Evolutionary conservation across 2,797 vertebrate species (phyloP).

Genomic region (Macropodus opercularis): DNA sequence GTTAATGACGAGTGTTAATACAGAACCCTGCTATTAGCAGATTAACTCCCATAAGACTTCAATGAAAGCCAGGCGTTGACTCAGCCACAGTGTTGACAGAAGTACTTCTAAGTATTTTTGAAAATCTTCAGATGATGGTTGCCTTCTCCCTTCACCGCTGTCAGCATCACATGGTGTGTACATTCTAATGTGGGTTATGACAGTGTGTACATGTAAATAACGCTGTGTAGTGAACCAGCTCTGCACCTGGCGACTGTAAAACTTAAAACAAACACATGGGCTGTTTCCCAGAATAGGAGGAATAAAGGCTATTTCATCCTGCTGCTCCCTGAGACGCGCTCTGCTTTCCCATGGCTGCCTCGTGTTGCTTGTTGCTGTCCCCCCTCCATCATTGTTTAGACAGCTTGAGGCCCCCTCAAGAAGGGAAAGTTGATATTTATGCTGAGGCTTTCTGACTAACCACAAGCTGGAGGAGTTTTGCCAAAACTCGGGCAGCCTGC

Average conservation of each 20-base stretch:
- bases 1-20: not conserved
- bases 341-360: constrained; percentile 89
- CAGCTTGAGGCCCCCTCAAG: constrained; percentile 89
- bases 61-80: constrained; percentile 13
- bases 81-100: constrained; percentile 9
- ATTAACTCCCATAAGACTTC: constrained; percentile 1
- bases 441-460: constrained; percentile 67
- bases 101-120: constrained; percentile 4
- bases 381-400: constrained; percentile 86
- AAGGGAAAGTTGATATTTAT: constrained; percentile 84
- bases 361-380: constrained; percentile 83
- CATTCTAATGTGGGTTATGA: not conserved
- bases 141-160: not conserved
- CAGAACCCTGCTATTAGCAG: not conserved
- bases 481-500: constrained; percentile 27
- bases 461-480: constrained; percentile 57
- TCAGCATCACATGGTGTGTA: not conserved
- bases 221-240: constrained; percentile 60
- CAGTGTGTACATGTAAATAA: constrained; percentile 43
- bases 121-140: constrained; percentile 15
- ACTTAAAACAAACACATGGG: constrained; percentile 83
- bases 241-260: constrained; percentile 80
- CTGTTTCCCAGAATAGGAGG: constrained; percentile 83
- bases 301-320: constrained; percentile 82
- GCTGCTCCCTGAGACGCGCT: constrained; percentile 65